Evolutionary conservation across 2,888 invertebrate species (phyloP).

Genomic region (Morinoia aosen): DNA sequence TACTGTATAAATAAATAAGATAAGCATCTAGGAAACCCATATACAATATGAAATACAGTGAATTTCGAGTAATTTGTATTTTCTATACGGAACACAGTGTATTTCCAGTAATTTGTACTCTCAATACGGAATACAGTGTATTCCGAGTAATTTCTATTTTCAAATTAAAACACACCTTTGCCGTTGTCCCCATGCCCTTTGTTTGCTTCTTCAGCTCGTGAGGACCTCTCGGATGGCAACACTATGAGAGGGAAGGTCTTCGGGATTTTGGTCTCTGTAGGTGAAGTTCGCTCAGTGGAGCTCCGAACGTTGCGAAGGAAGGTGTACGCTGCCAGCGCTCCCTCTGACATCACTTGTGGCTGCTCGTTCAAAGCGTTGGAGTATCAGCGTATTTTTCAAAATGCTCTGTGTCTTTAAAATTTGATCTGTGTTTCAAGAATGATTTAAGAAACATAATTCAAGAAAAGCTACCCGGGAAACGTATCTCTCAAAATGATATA

Average conservation of each 20-base stretch:
- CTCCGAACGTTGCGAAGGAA: background rate
- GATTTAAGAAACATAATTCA: background rate
- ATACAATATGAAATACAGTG: no score
- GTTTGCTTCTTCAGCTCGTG: background rate
- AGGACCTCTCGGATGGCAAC: background rate
- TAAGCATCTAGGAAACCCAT: no score
- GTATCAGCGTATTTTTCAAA: background rate
- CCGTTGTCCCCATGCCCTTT: background rate
- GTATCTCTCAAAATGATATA: background rate
- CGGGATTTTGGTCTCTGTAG: background rate
- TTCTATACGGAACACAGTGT: no score
- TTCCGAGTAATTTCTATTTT: background rate
- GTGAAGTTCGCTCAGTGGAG: background rate
- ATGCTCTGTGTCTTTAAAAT: background rate
- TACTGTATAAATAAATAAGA: no score
- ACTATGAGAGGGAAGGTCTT: background rate
- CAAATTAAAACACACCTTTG: background rate
- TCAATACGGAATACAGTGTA: no score
- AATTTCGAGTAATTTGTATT: background rate
- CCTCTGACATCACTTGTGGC: conserved; percentile 10
- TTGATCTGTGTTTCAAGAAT: background rate
- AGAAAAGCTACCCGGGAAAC: background rate
- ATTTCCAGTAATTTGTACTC: background rate
- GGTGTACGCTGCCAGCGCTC: background rate
- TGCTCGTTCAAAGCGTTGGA: background rate